phyloP scores from a whole-genome alignment of 1,140 invertebrate species.

The Tachypleus tridentatus region DNA sequence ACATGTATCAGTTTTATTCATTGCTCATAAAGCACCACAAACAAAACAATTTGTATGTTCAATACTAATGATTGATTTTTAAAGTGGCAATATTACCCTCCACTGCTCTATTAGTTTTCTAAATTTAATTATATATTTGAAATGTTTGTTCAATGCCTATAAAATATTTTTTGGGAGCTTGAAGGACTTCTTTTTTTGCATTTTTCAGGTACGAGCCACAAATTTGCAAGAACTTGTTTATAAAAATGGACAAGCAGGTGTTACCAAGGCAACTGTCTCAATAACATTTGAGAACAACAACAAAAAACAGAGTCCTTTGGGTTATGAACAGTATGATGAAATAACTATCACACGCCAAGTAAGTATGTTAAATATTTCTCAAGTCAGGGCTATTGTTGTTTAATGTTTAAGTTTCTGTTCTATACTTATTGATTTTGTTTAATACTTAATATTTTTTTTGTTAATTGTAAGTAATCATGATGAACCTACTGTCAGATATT shows the following conservation, averaged over 20 bases:
- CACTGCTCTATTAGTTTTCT: too few species aligned
- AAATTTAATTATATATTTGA: too few species aligned
- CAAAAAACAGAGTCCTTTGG: constrained; percentile 67
- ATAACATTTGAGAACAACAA: constrained; percentile 92
- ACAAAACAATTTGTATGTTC: too few species aligned
- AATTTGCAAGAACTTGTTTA: constrained; percentile 91
- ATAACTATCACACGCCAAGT: constrained; percentile 88
- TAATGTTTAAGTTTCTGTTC: constrained; percentile 2
- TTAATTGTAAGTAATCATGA: not conserved
- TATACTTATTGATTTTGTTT: constrained; percentile 2
- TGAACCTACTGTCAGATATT: too few species aligned
- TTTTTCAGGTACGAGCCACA: constrained; percentile 64
- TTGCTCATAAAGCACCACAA: too few species aligned
- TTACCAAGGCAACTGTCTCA: constrained; percentile 91
- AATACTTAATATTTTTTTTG: constrained; percentile 4
- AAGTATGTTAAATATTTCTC: constrained; percentile 10
- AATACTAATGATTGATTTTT: too few species aligned
- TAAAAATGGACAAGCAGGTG: constrained; percentile 91
- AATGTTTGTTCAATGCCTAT: too few species aligned
- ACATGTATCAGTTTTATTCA: too few species aligned
- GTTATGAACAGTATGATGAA: constrained; percentile 84
- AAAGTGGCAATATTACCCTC: too few species aligned
- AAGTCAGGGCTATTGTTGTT: not conserved
- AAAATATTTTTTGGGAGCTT: too few species aligned
- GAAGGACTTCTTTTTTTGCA: constrained; percentile 10